phyloP scores from a whole-genome alignment of 2,888 invertebrate species.

The Cryptops parisi region DNA sequence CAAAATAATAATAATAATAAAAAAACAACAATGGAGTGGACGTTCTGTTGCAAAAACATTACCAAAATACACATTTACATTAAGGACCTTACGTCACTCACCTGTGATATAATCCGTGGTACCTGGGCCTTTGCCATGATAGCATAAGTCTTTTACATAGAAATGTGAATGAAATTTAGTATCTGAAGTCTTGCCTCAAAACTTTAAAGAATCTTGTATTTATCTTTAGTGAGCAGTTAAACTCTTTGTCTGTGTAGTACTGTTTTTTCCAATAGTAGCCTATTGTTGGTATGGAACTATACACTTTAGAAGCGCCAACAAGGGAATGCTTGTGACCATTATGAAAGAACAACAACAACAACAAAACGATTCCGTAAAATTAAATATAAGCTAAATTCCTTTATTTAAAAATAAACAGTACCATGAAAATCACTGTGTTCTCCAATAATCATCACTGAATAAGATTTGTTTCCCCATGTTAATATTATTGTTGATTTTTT shows the following conservation, averaged over 20 bases:
- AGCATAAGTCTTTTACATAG: slow-evolving; percentile 11
- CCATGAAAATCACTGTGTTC: slow-evolving; percentile 9
- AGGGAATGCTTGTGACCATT: too few species aligned
- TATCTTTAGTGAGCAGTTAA: slow-evolving; percentile 11
- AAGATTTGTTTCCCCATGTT: slow-evolving; percentile 8
- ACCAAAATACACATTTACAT: background rate
- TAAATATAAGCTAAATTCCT: too few species aligned
- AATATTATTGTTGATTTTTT: slow-evolving; percentile 6
- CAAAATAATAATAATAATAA: too few species aligned
- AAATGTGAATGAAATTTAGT: slow-evolving; percentile 7
- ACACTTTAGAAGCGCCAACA: too few species aligned
- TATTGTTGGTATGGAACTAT: too few species aligned
- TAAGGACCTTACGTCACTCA: slow-evolving; percentile 9
- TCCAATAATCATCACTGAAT: background rate
- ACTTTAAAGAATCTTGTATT: background rate
- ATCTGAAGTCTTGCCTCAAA: slow-evolving; percentile 11
- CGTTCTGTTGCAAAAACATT: background rate
- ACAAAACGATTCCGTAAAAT: too few species aligned
- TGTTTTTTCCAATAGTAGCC: too few species aligned
- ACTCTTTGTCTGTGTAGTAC: slow-evolving; percentile 5
- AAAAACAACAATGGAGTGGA: slow-evolving; percentile 6
- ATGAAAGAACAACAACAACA: too few species aligned
- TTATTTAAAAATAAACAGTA: slow-evolving; percentile 1
- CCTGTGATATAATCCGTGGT: slow-evolving; percentile 19
- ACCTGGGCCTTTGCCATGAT: slow-evolving; percentile 18